A percentile compares a stretch with the other conserved stretches of the same genome.
Conservation (phyloP, 2,113 vertebrate species). For the Myanophis thanlyinensis region DNA sequence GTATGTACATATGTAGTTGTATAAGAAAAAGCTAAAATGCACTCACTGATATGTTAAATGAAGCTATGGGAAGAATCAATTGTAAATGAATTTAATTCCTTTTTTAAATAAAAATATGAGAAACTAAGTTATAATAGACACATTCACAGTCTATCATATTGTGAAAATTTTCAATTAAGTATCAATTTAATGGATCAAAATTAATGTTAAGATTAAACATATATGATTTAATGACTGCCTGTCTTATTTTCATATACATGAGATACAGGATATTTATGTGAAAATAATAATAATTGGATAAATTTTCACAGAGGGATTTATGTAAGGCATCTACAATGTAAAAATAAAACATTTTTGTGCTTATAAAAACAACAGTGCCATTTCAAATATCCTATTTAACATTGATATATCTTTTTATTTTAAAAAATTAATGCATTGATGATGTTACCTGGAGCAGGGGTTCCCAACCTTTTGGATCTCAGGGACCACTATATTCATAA, state of each 20-base stretch:
- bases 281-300: neutral
- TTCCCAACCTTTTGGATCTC: no score
- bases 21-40: neutral
- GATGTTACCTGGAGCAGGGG: neutral
- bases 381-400: neutral
- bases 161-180: neutral
- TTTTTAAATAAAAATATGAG: neutral
- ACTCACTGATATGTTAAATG: neutral
- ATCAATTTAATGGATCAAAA: neutral
- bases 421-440: neutral
- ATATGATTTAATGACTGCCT: neutral
- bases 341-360: neutral
- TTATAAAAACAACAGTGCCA: neutral
- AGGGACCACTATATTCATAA: no score
- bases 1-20: neutral
- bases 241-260: neutral
- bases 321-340: conserved; percentile 35
- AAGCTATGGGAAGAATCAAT: neutral
- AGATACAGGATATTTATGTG: neutral
- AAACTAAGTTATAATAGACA: neutral
- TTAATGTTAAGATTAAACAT: neutral
- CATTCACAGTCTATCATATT: neutral
- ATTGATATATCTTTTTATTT: neutral
- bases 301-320: neutral
- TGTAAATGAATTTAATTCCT: neutral